phyloP scores from a whole-genome alignment of 2,113 vertebrate genomes.

The Oreochromis tanganicae region DNA sequence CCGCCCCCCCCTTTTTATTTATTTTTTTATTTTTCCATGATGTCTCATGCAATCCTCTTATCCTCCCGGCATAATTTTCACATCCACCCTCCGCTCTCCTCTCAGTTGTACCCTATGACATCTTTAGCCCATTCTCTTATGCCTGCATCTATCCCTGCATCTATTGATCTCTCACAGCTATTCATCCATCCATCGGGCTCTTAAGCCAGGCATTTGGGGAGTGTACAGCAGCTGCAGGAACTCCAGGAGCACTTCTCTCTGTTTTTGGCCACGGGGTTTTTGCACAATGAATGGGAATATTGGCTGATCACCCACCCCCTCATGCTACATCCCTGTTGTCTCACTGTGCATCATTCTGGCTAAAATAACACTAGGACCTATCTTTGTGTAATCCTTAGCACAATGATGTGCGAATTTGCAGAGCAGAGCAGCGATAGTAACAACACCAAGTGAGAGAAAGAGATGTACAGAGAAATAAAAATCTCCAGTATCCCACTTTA shows the following conservation, averaged over 20 bases:
- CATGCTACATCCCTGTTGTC: not conserved
- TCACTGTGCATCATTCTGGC: not conserved
- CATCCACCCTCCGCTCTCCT: not conserved
- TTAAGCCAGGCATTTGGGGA: not conserved
- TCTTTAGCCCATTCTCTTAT: not conserved
- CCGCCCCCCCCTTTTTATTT: not conserved
- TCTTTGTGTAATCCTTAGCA: not conserved
- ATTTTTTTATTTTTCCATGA: not conserved
- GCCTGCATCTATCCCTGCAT: not conserved
- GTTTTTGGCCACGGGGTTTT: not conserved
- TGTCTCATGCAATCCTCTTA: not conserved
- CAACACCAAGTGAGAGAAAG: not conserved
- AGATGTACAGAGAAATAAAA: not conserved
- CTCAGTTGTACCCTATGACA: not conserved
- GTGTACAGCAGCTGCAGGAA: not conserved
- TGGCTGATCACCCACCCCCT: not conserved
- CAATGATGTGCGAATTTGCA: not conserved
- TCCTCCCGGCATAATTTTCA: not conserved
- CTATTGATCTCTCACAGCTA: not conserved
- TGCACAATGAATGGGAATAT: not conserved
- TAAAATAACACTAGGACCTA: not conserved
- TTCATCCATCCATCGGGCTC: not conserved
- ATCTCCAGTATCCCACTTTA: not conserved
- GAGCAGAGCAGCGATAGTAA: not conserved
- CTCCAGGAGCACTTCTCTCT: not conserved